These are phyloP conservation scores for Chelonus formosanus DNA, from an alignment of 2,888 invertebrate genomes.

Conservation along the genomic window DNA sequence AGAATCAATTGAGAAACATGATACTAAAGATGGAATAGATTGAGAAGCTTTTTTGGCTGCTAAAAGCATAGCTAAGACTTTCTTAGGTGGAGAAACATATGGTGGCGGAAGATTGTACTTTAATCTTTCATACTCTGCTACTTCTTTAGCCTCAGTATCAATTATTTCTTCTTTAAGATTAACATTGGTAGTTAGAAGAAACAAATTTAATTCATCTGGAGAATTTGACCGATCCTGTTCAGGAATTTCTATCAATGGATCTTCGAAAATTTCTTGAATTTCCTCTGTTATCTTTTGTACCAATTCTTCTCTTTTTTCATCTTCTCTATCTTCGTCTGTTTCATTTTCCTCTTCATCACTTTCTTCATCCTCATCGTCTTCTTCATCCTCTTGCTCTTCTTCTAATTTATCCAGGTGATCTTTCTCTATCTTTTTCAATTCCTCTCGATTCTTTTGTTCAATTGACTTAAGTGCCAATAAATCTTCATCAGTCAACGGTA, in stretches of 20 bases:
- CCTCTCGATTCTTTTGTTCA: constrained; percentile 11
- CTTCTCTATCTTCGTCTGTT: constrained; percentile 27
- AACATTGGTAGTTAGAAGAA: constrained; percentile 54
- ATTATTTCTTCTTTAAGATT: constrained; percentile 44
- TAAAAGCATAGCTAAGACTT: constrained; percentile 50
- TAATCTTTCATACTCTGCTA: constrained; percentile 49
- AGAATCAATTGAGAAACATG: constrained; percentile 60
- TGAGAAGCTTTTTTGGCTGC: constrained; percentile 57
- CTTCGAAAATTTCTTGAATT: constrained; percentile 36
- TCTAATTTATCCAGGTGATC: constrained; percentile 10
- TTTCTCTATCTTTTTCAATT: background rate
- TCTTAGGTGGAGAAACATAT: constrained; percentile 52
- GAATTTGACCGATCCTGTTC: constrained; percentile 52
- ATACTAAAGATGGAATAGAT: constrained; percentile 57
- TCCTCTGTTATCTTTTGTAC: constrained; percentile 15
- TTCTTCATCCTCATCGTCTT: constrained; percentile 32
- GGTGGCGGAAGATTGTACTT: constrained; percentile 57
- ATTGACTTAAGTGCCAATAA: constrained; percentile 36
- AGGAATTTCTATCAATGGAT: constrained; percentile 43
- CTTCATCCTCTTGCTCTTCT: constrained; percentile 37
- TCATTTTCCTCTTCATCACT: constrained; percentile 31
- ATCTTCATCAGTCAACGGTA: constrained; percentile 57
- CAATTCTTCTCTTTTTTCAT: constrained; percentile 5
- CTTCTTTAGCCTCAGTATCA: constrained; percentile 38
- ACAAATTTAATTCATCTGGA: constrained; percentile 54